Percentiles rank a stretch among this genome's conserved stretches.
phyloP scores from a whole-genome alignment of 2,888 invertebrate genomes.

The Macaria liturata region DNA sequence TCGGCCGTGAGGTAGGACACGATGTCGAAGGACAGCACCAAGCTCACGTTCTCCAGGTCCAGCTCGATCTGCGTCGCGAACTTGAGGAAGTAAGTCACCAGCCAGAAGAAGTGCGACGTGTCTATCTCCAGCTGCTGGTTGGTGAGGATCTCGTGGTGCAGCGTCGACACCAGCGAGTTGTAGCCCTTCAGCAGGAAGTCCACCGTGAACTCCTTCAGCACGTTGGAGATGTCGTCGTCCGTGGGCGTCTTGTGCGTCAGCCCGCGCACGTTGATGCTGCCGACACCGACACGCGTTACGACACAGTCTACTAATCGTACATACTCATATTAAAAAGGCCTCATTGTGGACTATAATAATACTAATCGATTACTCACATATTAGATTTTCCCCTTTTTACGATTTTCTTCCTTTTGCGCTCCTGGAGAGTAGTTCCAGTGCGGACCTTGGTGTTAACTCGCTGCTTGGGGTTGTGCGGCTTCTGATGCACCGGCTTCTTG shows the following conservation, averaged over 20 bases:
- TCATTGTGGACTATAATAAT: too few relatives aligned
- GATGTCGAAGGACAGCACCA: conserved; percentile 87
- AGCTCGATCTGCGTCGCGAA: conserved; percentile 90
- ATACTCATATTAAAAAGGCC: too few relatives aligned
- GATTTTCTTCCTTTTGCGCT: conserved; percentile 87
- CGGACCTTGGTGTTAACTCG: conserved; percentile 68
- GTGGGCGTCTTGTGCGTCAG: conserved; percentile 87
- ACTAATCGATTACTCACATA: conserved; percentile 67
- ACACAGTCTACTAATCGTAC: too few relatives aligned
- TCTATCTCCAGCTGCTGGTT: conserved; percentile 84
- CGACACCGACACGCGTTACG: conserved; percentile 37
- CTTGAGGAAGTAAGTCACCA: conserved; percentile 90
- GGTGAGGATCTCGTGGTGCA: conserved; percentile 85
- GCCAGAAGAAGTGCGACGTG: conserved; percentile 92
- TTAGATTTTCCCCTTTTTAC: conserved; percentile 87
- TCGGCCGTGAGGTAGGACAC: conserved; percentile 89
- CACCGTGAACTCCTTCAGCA: conserved; percentile 91
- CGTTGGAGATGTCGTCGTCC: conserved; percentile 89
- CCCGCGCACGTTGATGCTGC: conserved; percentile 88
- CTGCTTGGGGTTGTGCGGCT: conserved; percentile 83
- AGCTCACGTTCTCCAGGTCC: conserved; percentile 86
- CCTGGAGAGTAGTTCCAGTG: conserved; percentile 48
- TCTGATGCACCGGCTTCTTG: conserved; percentile 85
- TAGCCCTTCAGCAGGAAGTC: conserved; percentile 91
- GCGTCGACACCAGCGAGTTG: conserved; percentile 85